Evolutionary conservation across 2,797 vertebrate genomes (phyloP).

Genomic region (Lithobates sylvaticus): DNA sequence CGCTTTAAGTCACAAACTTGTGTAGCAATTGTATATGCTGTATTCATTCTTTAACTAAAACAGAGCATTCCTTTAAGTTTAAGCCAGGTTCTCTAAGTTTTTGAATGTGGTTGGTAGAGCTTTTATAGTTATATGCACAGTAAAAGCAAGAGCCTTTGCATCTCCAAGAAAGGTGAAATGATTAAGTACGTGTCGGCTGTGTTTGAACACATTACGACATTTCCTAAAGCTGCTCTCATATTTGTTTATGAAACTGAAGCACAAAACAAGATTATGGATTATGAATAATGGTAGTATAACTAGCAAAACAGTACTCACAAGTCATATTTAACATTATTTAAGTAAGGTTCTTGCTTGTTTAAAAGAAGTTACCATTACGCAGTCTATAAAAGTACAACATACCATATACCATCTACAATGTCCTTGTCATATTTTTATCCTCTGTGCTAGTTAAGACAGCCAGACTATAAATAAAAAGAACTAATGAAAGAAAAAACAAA

Average conservation of each 20-base stretch:
- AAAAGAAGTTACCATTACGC: not conserved
- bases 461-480: too few species aligned
- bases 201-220: constrained; percentile 38
- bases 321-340: constrained; percentile 40
- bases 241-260: constrained; percentile 59
- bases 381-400: not conserved
- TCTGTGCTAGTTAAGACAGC: not conserved
- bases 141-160: constrained; percentile 40
- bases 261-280: constrained; percentile 47
- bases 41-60: too few species aligned
- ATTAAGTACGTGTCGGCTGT: constrained; percentile 37
- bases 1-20: too few species aligned
- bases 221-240: constrained; percentile 32
- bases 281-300: constrained; percentile 30
- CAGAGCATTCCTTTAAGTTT: too few species aligned
- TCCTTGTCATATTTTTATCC: not conserved
- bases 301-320: constrained; percentile 32
- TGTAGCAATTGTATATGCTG: too few species aligned
- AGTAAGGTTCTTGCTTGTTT: constrained; percentile 17
- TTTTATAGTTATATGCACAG: constrained; percentile 38
- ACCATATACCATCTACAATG: not conserved
- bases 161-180: constrained; percentile 46
- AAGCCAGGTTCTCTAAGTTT: too few species aligned
- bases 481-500: too few species aligned
- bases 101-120: not conserved